Evolutionary conservation across 2,797 vertebrate genomes (phyloP).

Genomic region (Hylomyscus alleni): DNA sequence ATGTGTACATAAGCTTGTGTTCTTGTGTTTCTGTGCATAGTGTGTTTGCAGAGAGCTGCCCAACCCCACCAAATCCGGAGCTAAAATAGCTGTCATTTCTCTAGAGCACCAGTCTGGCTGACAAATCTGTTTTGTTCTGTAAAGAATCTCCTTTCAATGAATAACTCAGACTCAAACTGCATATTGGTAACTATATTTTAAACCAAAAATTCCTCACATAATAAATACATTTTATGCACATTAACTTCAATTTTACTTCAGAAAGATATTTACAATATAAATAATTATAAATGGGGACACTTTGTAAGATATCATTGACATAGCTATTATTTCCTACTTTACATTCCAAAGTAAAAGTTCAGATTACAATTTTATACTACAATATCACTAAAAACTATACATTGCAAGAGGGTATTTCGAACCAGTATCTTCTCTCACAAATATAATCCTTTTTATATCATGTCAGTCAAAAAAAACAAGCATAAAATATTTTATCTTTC

Average conservation of each 20-base stretch:
- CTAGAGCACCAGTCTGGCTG: background rate
- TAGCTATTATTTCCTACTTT: slow-evolving; percentile 91
- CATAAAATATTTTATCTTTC: slow-evolving; percentile 80
- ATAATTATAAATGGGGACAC: slow-evolving; percentile 95
- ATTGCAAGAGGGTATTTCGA: slow-evolving; percentile 88
- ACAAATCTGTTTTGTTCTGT: slow-evolving; percentile 20
- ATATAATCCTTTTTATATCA: slow-evolving; percentile 82
- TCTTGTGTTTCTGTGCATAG: background rate
- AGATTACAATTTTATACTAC: slow-evolving; percentile 93
- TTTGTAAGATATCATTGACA: slow-evolving; percentile 93
- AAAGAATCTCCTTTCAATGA: slow-evolving; percentile 71
- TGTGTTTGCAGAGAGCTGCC: background rate
- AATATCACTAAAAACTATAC: slow-evolving; percentile 90
- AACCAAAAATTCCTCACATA: slow-evolving; percentile 95
- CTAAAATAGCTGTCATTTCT: background rate
- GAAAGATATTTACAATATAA: slow-evolving; percentile 96
- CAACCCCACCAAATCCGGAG: slow-evolving; percentile 28
- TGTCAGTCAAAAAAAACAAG: slow-evolving; percentile 86
- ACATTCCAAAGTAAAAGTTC: slow-evolving; percentile 92
- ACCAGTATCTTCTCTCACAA: slow-evolving; percentile 85
- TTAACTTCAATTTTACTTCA: slow-evolving; percentile 96
- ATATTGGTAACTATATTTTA: slow-evolving; percentile 94
- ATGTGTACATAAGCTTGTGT: background rate
- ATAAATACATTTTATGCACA: slow-evolving; percentile 98
- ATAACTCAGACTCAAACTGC: slow-evolving; percentile 86